phyloP scores from a whole-genome alignment of 2,888 invertebrate genomes.

The Venusia cambrica region DNA sequence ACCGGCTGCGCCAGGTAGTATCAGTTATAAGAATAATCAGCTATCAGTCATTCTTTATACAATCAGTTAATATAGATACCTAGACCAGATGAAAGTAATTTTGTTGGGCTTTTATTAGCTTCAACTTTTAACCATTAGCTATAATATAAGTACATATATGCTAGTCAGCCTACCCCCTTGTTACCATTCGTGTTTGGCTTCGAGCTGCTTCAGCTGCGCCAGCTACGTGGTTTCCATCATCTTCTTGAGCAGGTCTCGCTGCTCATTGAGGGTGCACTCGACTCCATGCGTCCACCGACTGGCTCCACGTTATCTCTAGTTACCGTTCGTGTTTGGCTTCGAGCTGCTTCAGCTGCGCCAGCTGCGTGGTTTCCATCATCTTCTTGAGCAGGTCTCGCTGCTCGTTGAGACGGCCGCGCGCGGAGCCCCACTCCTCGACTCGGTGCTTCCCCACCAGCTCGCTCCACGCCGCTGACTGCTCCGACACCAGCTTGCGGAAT shows the following conservation, averaged over 20 bases:
- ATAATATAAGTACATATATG: too few relatives aligned
- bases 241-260: constrained; percentile 85
- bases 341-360: constrained; percentile 92
- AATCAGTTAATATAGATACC: too few relatives aligned
- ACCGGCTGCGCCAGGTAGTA: too few relatives aligned
- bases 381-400: constrained; percentile 86
- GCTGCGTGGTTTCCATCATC: constrained; percentile 92
- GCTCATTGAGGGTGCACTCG: constrained; percentile 95
- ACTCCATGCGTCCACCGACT: too few relatives aligned
- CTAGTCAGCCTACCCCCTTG: not conserved
- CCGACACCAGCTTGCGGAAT: constrained; percentile 91
- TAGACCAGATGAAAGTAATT: too few relatives aligned
- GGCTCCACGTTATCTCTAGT: too few relatives aligned
- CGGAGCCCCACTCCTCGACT: constrained; percentile 90
- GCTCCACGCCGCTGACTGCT: constrained; percentile 97
- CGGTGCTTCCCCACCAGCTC: constrained; percentile 92
- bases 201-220: constrained; percentile 81
- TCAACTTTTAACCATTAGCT: too few relatives aligned
- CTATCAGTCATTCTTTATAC: too few relatives aligned
- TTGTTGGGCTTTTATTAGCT: too few relatives aligned
- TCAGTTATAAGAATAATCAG: too few relatives aligned
- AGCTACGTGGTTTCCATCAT: constrained; percentile 92
- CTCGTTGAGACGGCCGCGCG: constrained; percentile 91
- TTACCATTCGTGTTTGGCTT: constrained; percentile 1
- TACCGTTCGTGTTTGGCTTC: constrained; percentile 94